phyloP scores from a whole-genome alignment of 1,140 invertebrate genomes.

The Listronotus oregonensis region DNA sequence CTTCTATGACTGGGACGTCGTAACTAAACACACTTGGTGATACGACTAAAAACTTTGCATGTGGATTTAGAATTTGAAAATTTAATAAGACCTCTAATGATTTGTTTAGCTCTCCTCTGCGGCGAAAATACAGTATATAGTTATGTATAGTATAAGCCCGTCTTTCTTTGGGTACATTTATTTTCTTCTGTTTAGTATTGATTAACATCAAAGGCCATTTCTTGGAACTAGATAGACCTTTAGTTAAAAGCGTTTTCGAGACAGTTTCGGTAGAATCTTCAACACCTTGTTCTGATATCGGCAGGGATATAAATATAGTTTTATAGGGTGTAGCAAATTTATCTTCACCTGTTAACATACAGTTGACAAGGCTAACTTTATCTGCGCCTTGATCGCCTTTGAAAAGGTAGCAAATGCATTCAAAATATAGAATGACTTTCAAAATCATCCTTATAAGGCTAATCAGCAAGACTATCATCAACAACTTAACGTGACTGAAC shows the following conservation, averaged over 20 bases:
- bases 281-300: slow-evolving; percentile 15
- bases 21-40: slow-evolving; percentile 31
- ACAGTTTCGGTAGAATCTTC: neutral
- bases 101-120: slow-evolving; percentile 11
- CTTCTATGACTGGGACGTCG: slow-evolving; percentile 5
- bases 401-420: too few species aligned
- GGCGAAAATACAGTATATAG: slow-evolving; percentile 39
- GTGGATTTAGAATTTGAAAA: slow-evolving; percentile 40
- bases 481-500: too few species aligned
- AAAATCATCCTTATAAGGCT: too few species aligned
- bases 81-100: slow-evolving; percentile 18
- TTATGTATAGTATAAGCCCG: slow-evolving; percentile 15
- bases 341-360: slow-evolving; percentile 19
- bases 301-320: slow-evolving; percentile 22
- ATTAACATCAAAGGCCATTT: slow-evolving; percentile 17
- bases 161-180: neutral
- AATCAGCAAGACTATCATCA: too few species aligned
- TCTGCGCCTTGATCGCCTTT: neutral
- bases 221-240: neutral
- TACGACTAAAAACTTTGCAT: slow-evolving; percentile 43
- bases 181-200: slow-evolving; percentile 3
- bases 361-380: slow-evolving; percentile 5
- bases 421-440: too few species aligned
- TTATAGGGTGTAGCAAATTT: slow-evolving; percentile 10
- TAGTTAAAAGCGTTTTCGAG: slow-evolving; percentile 11